phyloP scores from a whole-genome alignment of 2,888 invertebrate species.

The Blera fallax region DNA sequence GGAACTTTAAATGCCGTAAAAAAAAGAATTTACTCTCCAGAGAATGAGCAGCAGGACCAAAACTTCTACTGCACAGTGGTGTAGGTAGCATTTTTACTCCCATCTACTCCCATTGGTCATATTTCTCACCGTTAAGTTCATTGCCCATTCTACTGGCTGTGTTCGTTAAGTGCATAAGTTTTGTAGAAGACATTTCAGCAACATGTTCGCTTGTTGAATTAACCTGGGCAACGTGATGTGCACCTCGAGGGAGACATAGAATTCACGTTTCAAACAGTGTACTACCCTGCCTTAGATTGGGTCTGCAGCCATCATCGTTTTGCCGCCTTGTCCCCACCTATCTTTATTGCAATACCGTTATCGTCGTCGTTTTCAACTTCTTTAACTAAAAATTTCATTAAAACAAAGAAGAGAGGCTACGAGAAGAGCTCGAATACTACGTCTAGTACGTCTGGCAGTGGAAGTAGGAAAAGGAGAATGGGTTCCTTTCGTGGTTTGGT shows the following conservation, averaged over 20 bases:
- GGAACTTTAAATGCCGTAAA: slow-evolving; percentile 31
- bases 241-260: slow-evolving; percentile 17
- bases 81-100: slow-evolving; percentile 11
- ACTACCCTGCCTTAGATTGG: too few relatives aligned
- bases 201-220: slow-evolving; percentile 15
- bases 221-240: slow-evolving; percentile 15
- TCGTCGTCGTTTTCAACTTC: slow-evolving; percentile 1
- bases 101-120: background rate
- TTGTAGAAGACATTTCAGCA: slow-evolving; percentile 27
- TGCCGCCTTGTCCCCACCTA: too few relatives aligned
- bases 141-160: background rate
- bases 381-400: slow-evolving; percentile 36
- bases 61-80: too few relatives aligned
- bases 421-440: background rate
- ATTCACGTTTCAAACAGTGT: slow-evolving; percentile 15
- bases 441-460: background rate
- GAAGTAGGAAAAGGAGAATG: background rate
- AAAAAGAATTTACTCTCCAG: slow-evolving; percentile 14
- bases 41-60: background rate
- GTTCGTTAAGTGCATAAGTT: slow-evolving; percentile 19
- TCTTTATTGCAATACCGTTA: too few relatives aligned
- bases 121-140: background rate
- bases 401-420: slow-evolving; percentile 16
- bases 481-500: background rate
- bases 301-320: too few relatives aligned